Percentiles rank a stretch among this genome's conserved stretches.
Evolutionary conservation across 2,888 invertebrate genomes (phyloP).

Genomic region (Argynnis bischoffii): DNA sequence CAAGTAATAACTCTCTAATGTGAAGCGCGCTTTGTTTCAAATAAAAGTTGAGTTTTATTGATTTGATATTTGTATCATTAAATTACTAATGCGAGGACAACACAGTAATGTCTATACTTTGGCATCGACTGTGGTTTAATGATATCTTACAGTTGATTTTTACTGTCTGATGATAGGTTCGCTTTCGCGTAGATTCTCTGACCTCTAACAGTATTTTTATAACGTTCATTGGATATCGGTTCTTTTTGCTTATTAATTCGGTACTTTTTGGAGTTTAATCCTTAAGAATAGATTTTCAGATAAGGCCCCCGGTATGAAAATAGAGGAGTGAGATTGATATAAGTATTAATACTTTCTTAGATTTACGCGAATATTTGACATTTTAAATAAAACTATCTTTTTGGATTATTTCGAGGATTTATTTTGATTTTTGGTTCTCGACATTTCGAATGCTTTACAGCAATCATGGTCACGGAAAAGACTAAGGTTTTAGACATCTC

Average conservation of each 20-base stretch:
- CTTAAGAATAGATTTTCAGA: too few relatives aligned
- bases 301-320: too few relatives aligned
- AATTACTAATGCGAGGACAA: background rate
- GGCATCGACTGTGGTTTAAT: constrained; percentile 5
- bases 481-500: too few relatives aligned
- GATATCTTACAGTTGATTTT: constrained; percentile 2
- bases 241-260: background rate
- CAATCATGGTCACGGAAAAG: too few relatives aligned
- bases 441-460: too few relatives aligned
- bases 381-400: too few relatives aligned
- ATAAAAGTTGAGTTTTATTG: constrained; percentile 3
- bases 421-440: too few relatives aligned
- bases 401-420: too few relatives aligned
- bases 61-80: constrained; percentile 8
- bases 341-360: too few relatives aligned
- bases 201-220: constrained; percentile 12
- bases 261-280: too few relatives aligned
- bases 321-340: too few relatives aligned
- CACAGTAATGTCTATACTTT: constrained; percentile 13
- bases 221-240: background rate
- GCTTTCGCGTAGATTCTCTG: constrained; percentile 7
- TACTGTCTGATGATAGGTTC: constrained; percentile 1
- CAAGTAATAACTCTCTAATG: background rate
- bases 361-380: too few relatives aligned
- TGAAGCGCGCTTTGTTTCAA: constrained; percentile 9